Evolutionary conservation across 1,140 invertebrate genomes (phyloP).

Genomic region (Trissolcus basalis): DNA sequence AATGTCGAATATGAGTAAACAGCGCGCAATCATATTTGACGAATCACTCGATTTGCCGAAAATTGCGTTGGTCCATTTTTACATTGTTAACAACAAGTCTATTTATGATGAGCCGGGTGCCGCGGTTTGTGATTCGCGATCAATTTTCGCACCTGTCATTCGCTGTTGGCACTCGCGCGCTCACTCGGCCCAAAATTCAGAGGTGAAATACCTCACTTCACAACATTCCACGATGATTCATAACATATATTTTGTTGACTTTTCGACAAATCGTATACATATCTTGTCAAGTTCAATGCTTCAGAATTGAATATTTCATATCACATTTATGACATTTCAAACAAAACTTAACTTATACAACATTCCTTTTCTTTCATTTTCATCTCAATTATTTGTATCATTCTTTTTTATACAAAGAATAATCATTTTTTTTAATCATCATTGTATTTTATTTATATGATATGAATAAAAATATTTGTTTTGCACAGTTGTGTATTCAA

Average conservation of each 20-base stretch:
- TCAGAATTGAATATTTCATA: too few species aligned
- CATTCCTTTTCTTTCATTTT: too few species aligned
- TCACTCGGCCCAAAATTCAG: constrained; percentile 9
- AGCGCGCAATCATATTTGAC: not conserved
- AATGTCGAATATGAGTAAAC: constrained; percentile 35
- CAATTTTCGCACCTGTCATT: constrained; percentile 30
- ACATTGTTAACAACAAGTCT: too few species aligned
- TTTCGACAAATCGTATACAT: not conserved
- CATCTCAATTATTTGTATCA: too few species aligned
- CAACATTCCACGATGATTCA: constrained; percentile 38
- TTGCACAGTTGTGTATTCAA: too few species aligned
- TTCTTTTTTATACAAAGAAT: too few species aligned
- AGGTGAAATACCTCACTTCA: constrained; percentile 41
- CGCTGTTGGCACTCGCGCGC: constrained; percentile 15
- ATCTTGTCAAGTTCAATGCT: too few species aligned
- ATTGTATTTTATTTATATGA: too few species aligned
- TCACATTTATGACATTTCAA: too few species aligned
- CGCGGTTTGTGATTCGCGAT: not conserved
- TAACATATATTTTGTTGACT: constrained; percentile 9
- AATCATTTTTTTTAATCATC: too few species aligned
- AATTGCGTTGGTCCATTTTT: too few species aligned
- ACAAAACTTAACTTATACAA: too few species aligned
- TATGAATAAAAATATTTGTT: not conserved
- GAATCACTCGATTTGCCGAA: not conserved
- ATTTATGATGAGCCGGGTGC: not conserved